Evolutionary conservation across 2,113 vertebrate species (phyloP).

Genomic region (Grammomys surdaster): DNA sequence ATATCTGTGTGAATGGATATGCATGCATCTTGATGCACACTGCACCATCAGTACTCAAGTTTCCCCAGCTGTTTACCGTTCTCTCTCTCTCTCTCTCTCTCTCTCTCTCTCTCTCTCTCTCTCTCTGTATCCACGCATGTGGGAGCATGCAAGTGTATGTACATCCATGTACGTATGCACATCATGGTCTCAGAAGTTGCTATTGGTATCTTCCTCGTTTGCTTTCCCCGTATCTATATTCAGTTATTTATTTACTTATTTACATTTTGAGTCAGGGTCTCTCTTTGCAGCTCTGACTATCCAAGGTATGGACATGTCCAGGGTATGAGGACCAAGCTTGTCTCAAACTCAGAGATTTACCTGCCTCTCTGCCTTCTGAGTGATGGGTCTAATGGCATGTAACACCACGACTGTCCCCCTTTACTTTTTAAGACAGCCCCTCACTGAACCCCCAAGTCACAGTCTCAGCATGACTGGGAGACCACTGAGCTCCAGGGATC

Average conservation of each 20-base stretch:
- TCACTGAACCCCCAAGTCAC: neutral
- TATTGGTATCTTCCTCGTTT: neutral
- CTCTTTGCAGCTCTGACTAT: neutral
- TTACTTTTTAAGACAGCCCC: neutral
- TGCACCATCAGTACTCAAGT: neutral
- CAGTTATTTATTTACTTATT: neutral
- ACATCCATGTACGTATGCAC: neutral
- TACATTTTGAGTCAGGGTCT: neutral
- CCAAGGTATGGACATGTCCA: neutral
- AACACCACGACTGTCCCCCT: neutral
- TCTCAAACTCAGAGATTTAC: neutral
- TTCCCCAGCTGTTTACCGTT: neutral
- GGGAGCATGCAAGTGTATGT: too few relatives aligned
- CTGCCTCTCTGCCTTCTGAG: neutral
- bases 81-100: too few relatives aligned
- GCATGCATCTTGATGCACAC: neutral
- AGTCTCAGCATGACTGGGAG: neutral
- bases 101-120: too few relatives aligned
- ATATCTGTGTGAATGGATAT: neutral
- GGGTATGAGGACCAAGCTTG: neutral
- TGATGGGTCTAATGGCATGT: neutral
- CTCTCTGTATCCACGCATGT: neutral
- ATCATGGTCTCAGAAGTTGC: too few relatives aligned
- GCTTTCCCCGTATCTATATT: too few relatives aligned
- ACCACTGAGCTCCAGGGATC: neutral